These are phyloP conservation scores for Trypoxylon attenuatum DNA, from an alignment of 2,888 invertebrate species.

Conservation along the genomic window DNA sequence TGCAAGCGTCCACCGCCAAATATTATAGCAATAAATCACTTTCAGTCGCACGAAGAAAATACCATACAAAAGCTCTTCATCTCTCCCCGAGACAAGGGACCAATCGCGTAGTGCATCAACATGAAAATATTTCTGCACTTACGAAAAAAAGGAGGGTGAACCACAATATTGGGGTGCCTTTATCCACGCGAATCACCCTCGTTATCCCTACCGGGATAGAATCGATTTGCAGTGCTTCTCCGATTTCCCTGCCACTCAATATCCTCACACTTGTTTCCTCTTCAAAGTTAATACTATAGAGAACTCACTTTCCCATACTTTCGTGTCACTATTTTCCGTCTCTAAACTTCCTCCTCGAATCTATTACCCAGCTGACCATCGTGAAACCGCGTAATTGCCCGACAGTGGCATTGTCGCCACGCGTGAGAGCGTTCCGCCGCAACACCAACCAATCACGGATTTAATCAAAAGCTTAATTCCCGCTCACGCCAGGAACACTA, in stretches of 20 bases:
- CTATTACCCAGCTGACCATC: no score
- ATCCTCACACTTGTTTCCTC: background rate
- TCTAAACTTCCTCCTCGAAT: no score
- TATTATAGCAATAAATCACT: background rate
- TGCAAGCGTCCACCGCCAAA: no score
- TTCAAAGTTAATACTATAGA: no score
- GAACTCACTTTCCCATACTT: no score
- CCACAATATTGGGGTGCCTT: conserved; percentile 12
- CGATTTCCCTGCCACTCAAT: background rate
- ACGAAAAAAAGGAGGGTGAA: conserved; percentile 8
- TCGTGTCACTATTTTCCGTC: no score
- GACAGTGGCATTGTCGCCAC: no score
- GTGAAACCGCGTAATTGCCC: no score
- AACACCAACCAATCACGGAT: no score
- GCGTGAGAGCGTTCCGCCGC: no score
- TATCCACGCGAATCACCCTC: conserved; percentile 20
- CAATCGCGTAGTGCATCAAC: conserved; percentile 15
- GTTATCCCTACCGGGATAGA: conserved; percentile 17
- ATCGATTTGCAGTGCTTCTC: conserved; percentile 5
- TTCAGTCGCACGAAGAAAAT: background rate
- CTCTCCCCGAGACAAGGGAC: conserved; percentile 2
- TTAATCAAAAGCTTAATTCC: no score
- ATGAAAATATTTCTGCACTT: conserved; percentile 34
- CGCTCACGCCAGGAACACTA: no score
- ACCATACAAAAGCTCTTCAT: conserved; percentile 4